These are phyloP conservation scores for Lypha dubia DNA, from an alignment of 2,888 invertebrate species.

Conservation along the genomic window DNA sequence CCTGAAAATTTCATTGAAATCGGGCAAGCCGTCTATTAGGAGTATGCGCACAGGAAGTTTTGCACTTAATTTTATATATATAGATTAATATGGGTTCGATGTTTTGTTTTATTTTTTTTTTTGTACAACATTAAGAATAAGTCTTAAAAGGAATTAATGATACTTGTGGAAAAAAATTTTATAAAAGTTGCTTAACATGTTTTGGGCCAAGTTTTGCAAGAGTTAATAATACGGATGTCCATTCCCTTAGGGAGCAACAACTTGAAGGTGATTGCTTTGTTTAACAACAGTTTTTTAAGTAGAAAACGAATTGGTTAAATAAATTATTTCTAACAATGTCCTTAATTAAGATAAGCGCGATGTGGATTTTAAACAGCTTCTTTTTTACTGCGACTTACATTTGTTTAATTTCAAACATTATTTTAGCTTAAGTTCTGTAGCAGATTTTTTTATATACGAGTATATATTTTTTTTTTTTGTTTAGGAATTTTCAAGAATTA, in stretches of 20 bases:
- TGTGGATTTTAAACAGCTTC: neutral
- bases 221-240: neutral
- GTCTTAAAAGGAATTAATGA: constrained; percentile 31
- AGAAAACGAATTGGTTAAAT: neutral
- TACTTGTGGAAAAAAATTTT: neutral
- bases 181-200: neutral
- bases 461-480: too few species aligned
- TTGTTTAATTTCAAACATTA: neutral
- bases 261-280: neutral
- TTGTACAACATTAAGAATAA: neutral
- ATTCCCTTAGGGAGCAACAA: neutral
- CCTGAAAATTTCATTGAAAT: too few species aligned
- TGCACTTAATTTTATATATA: too few species aligned
- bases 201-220: neutral
- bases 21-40: too few species aligned
- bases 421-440: constrained; percentile 15
- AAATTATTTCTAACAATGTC: neutral
- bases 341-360: neutral
- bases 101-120: neutral
- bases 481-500: neutral
- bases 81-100: constrained; percentile 62
- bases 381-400: neutral
- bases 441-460: too few species aligned
- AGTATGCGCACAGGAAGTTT: too few species aligned
- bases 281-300: neutral